Base-by-base conservation (phyloP, 2,888 invertebrate species). In the Noctua comes region DNA sequence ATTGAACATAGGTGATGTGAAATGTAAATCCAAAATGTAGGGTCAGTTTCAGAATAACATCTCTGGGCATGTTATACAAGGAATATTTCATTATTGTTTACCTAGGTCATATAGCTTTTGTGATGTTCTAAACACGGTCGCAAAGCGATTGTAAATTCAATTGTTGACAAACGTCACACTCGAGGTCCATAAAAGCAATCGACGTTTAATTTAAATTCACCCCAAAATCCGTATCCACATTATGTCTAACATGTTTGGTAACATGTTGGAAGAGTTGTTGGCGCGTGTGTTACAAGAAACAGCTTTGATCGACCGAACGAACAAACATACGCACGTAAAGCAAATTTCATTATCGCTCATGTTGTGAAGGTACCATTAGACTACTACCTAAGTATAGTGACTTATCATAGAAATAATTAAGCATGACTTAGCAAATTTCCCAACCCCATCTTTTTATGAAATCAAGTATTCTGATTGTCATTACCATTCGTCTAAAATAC, bases 321-420 rank as follows among this genome's bases (percentile, higher is more conserved):
- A 78, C 48, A 62, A 68, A 46, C 46, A 77, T n/a, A 62, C 10
- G 6, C 51, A 57, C 46, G 36, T 36, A 36, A 18, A 48, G 31
- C 43, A 31, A 24, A 70, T 51, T 31, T 40, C 18, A 54, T 36
- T 27, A 80, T 72, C 13, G 16, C 31, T 80, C 24, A n/a, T 1
- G 4, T 18, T 64, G n/a, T n/a, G 51, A 31, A 54, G 24, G 2
- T 36, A 72, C 43, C 80, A 54, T 46, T 64, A 62, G 21, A 51
- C 70, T 43, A 79, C 31, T 69, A 51, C 62, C n/a, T 79, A 79
- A 54, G 27, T 31, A 51, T n/a, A 68, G n/a, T 69, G 13, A 51
- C 43, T 24, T 48, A 27, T n/a, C 31, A 43, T 64, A 59, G 31
- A n/a, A 46, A 46, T 75, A 74, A 54, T 31, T 40, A 43, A 77